phyloP scores from a whole-genome alignment of 2,113 vertebrate species.

The Oceanodroma tethys region DNA sequence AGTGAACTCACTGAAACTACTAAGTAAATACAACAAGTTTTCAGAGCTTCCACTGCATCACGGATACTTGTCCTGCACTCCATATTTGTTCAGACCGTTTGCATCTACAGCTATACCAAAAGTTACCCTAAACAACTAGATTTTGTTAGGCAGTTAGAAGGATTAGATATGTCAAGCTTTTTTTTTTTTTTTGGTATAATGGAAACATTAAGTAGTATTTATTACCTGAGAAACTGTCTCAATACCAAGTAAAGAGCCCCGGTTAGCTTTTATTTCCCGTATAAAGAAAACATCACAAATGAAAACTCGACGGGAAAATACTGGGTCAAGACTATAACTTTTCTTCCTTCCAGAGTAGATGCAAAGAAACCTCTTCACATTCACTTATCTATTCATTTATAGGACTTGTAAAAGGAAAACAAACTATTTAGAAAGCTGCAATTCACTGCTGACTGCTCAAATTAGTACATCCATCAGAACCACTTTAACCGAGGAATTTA shows the following conservation, averaged over 20 bases:
- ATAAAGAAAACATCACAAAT: neutral
- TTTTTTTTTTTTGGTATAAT: neutral
- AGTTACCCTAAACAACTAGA: neutral
- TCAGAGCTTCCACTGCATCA: neutral
- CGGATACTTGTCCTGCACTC: rapidly evolving
- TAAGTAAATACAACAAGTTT: neutral
- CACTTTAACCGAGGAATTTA: rapidly evolving
- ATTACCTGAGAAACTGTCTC: neutral
- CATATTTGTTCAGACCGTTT: neutral
- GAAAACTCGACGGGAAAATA: neutral
- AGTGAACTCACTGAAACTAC: neutral
- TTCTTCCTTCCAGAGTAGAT: neutral
- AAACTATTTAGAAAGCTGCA: neutral
- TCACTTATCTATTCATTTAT: neutral
- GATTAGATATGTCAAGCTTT: neutral
- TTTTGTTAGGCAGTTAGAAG: neutral
- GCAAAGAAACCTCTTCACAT: neutral
- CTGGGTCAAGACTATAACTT: neutral
- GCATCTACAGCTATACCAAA: neutral
- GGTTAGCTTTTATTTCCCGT: neutral
- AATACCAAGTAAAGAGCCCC: neutral
- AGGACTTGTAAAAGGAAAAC: neutral
- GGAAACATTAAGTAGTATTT: neutral
- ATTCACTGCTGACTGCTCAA: neutral
- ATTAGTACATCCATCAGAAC: neutral